Evolutionary conservation across 2,888 invertebrate species (phyloP).

Genomic region (Drosophila affinis): DNA sequence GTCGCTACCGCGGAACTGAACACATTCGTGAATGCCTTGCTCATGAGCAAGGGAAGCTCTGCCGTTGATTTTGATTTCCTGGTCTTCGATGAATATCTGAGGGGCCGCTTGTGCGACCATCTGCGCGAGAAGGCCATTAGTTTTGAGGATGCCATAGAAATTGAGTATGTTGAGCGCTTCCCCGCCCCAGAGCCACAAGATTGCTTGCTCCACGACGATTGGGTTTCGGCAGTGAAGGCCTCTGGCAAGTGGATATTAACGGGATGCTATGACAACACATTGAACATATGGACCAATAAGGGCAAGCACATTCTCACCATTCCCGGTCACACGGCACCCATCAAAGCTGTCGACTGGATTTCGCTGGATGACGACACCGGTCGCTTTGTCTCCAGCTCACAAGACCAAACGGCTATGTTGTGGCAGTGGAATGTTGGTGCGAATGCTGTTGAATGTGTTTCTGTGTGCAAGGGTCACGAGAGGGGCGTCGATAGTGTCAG

Average conservation of each 20-base stretch:
- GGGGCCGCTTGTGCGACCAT: constrained; percentile 87
- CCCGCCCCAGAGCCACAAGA: constrained; percentile 97
- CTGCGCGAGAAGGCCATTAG: constrained; percentile 90
- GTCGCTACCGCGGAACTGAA: constrained; percentile 89
- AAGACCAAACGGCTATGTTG: constrained; percentile 95
- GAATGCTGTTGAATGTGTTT: constrained; percentile 91
- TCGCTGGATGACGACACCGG: constrained; percentile 87
- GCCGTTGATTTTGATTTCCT: constrained; percentile 93
- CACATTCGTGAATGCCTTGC: constrained; percentile 90
- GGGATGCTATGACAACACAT: constrained; percentile 96
- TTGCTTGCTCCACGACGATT: constrained; percentile 97
- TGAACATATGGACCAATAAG: constrained; percentile 94
- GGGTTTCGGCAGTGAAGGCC: constrained; percentile 95
- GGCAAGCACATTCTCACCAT: constrained; percentile 93
- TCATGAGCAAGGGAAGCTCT: constrained; percentile 80
- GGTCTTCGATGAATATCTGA: constrained; percentile 92
- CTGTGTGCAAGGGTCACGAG: constrained; percentile 95
- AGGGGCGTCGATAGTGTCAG: constrained; percentile 95
- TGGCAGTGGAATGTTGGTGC: constrained; percentile 93
- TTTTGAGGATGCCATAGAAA: constrained; percentile 92
- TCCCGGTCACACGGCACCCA: constrained; percentile 93
- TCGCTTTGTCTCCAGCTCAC: constrained; percentile 92
- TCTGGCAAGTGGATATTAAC: constrained; percentile 91
- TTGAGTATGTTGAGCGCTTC: constrained; percentile 95
- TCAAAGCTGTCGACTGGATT: constrained; percentile 95